A percentile compares a stretch with the other conserved stretches of the same genome.
These are phyloP conservation scores for Mactra quadrangularis DNA, from an alignment of 1,140 invertebrate species.

Conservation along the genomic window DNA sequence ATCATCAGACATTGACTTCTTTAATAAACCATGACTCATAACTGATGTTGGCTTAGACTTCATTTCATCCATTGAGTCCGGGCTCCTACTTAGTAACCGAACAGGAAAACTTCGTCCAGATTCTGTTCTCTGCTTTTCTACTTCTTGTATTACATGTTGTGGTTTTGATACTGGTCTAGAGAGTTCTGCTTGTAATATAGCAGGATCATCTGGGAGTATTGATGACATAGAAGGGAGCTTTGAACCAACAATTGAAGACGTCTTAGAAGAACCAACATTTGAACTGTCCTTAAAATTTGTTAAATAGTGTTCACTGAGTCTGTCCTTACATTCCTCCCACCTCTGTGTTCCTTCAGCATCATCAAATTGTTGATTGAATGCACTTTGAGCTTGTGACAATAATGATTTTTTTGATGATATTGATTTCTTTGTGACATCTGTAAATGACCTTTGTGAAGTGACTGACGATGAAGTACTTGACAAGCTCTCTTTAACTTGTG, in stretches of 20 bases:
- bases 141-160: not conserved
- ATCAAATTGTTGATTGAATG: conserved; percentile 49
- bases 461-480: conserved; percentile 10
- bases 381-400: conserved; percentile 43
- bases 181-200: conserved; percentile 25
- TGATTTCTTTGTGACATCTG: not conserved
- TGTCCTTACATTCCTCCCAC: conserved; percentile 46
- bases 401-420: conserved; percentile 24
- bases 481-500: not conserved
- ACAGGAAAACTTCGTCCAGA: conserved; percentile 40
- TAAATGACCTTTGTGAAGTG: not conserved
- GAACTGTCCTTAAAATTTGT: not conserved
- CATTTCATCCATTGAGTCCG: conserved; percentile 11
- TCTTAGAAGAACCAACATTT: not conserved
- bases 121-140: conserved; percentile 8
- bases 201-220: conserved; percentile 27
- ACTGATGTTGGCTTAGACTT: not conserved
- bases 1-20: not conserved
- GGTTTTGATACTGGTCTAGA: not conserved
- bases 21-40: not conserved
- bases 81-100: conserved; percentile 38
- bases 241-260: not conserved
- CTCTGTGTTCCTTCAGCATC: conserved; percentile 49
- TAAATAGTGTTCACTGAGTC: conserved; percentile 48
- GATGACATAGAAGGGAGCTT: not conserved